Evolutionary conservation across 2,113 vertebrate species (phyloP), one percentile per base, ranked within the genome.

Genomic region (Bubo bubo): DNA sequence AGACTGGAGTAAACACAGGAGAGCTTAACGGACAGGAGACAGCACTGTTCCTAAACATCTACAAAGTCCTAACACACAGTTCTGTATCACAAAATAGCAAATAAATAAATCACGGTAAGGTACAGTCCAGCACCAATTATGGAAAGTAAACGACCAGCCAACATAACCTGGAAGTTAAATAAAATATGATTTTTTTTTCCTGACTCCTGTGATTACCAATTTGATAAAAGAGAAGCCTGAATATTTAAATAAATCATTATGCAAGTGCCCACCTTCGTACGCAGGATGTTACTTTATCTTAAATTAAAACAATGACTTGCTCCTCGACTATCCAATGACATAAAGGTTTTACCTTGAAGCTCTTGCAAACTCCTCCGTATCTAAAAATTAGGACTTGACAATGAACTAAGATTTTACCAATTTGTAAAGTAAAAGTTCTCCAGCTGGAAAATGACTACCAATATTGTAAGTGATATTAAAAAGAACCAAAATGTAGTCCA

Each of bases 141-240:
- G 22, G 66, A 37, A 86, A 66, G 66, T 19, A 50, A 75, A 47
- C 24, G 6, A 67, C 16, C 53, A 80, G 58, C 22, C 63, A 83
- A 66, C 17, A 41, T 5, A 66, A 85, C 22, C 16, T 12, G 4
- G 6, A 66, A 62, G 10, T 20, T 67, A 35, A 23, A 90, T 30
- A 43, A 52, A 66, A 52, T 2, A 37, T 0, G 2, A 0, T 11
- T 41, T 27, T 52, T 55, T 67, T 19, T 39, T 19, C 30, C 49
- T 53, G 53, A 86, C 12, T 58, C 20, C 45, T 35, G 5, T 23
- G 17, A 63, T 37, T 52, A 79, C 9, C 32, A 47, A 11, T 47
- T 26, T 73, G 52, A 59, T 37, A 52, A 79, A 70, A 53, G 35
- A 88, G 28, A 55, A 70, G 34, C 11, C 43, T 39, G 16, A 49